Conservation (phyloP, 1,140 invertebrate species). For the Drosophila parvula region DNA sequence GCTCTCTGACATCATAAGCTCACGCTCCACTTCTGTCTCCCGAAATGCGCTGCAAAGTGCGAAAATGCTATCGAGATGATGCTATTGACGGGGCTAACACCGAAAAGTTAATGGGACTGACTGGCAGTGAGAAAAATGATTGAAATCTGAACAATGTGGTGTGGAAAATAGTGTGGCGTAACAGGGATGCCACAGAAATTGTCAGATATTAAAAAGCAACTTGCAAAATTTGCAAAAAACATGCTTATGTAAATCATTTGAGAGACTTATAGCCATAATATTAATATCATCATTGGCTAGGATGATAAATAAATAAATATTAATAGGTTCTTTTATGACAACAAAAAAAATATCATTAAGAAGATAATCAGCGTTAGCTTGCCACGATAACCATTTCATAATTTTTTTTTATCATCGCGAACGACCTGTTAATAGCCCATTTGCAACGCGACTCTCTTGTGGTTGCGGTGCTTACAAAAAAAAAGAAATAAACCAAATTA, state of each 20-base stretch:
- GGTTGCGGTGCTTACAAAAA: conserved; percentile 1
- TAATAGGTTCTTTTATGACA: not conserved
- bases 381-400: not conserved
- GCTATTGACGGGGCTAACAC: conserved; percentile 5
- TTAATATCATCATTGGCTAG: not conserved
- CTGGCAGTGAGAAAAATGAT: not conserved
- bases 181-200: not conserved
- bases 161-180: not conserved
- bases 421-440: conserved; percentile 9
- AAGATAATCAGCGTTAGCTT: not conserved
- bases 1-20: conserved; percentile 40
- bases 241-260: not conserved
- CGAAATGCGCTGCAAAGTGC: conserved; percentile 10
- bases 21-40: conserved; percentile 26
- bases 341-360: not conserved
- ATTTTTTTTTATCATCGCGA: not conserved
- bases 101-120: conserved; percentile 1
- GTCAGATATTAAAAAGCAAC: not conserved
- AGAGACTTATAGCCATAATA: not conserved
- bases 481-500: conserved; percentile 6
- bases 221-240: not conserved
- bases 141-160: not conserved
- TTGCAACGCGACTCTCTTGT: not conserved
- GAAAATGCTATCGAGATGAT: conserved; percentile 17
- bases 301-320: too few species aligned